Conservation (phyloP, 2,888 invertebrate genomes). For the Oscheius sp. region DNA sequence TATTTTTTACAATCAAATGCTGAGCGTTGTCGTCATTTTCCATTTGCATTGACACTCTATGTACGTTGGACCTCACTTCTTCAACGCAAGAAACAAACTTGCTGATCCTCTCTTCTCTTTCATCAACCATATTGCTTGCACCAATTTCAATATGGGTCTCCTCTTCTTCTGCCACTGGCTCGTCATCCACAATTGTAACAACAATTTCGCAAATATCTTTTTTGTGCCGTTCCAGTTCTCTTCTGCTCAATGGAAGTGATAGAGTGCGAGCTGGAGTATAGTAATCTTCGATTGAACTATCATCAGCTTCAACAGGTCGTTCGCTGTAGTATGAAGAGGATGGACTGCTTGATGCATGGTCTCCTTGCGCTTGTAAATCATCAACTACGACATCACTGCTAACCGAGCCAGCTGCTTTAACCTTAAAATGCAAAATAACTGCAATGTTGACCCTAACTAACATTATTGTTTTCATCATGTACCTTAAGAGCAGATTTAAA, state of each 20-base stretch:
- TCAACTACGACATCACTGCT: neutral
- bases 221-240: neutral
- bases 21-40: constrained; percentile 1
- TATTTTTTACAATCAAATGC: neutral
- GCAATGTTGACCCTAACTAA: neutral
- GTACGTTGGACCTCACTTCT: neutral
- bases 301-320: neutral
- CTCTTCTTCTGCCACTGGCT: neutral
- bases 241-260: neutral
- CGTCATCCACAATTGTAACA: neutral
- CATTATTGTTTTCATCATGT: neutral
- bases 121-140: neutral
- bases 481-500: too few relatives aligned
- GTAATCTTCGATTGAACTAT: neutral
- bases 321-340: too few relatives aligned
- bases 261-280: too few relatives aligned
- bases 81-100: neutral
- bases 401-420: too few relatives aligned
- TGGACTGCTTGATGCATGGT: too few relatives aligned
- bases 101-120: neutral
- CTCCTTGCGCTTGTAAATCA: neutral
- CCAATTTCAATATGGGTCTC: neutral
- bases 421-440: too few relatives aligned
- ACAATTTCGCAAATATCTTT: neutral
- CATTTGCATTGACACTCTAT: neutral